Evolutionary conservation across 2,888 invertebrate genomes (phyloP), one percentile per base, ranked within the genome.

Genomic region (Phengaris arion): DNA sequence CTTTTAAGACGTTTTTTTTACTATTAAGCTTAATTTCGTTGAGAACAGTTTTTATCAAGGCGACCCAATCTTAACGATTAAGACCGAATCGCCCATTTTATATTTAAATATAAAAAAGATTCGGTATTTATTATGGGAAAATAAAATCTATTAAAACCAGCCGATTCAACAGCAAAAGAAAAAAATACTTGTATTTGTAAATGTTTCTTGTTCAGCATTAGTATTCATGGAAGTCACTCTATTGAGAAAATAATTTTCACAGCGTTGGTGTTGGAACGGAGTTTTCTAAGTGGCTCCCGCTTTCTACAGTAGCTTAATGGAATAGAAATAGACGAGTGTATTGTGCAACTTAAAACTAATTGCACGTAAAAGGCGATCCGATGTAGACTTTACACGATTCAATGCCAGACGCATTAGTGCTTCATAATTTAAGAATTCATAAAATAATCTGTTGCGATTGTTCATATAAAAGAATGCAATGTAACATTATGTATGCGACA

Each of bases 161-260:
- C 12, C 64, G 64, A 48, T 69, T 69, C 46, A 8, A 48, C 48
- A 13, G 48, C 48, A 48, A 69, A n/a, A 12, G 64, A 81, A 82
- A 85, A 83, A 85, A 89, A 87, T 86, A 83, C 83, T 85, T 86
- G 84, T 85, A 86, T 89, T 89, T 86, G 86, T 86, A 85, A 86
- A 85, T 86, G 85, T 86, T 87, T 85, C 86, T 74, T 68, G 46
- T 45, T 79, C 80, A 80, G 83, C 89, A 92, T 92, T 92, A 93
- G 92, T 91, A 93, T 93, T 92, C 93, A 93, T 91, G 88, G 88
- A 89, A 91, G 88, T 89, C 89, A 89, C 86, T 89, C 92, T 90
- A 91, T 92, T 87, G 91, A 89, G 90, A 89, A 91, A 90, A 91
- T 89, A 90, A 91, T 90, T 90, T 88, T 89, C 88, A 85, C 87